Percentiles rank a stretch among this genome's conserved stretches.
Evolutionary conservation across 37 sponge, comb jelly and placozoan genomes (phyloP).

Genomic region (Ianthella basta): DNA sequence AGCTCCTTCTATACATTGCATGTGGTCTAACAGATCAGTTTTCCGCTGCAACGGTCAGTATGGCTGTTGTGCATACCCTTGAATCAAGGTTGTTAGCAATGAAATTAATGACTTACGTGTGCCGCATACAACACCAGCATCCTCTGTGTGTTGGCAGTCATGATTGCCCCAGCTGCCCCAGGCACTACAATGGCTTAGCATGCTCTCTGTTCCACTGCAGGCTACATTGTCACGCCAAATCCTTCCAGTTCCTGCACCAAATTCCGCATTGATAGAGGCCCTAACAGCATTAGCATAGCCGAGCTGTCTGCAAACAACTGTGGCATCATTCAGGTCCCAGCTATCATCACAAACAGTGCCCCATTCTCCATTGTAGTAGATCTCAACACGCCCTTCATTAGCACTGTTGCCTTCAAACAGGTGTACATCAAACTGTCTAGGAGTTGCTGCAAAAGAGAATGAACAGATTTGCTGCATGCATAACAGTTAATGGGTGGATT

Average conservation of each 20-base stretch:
- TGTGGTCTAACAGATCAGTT: no score
- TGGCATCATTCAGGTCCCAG: not conserved
- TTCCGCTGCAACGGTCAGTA: no score
- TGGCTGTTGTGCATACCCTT: no score
- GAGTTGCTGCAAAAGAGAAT: not conserved
- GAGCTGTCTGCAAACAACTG: not conserved
- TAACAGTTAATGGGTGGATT: no score
- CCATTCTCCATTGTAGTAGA: slow-evolving; percentile 35
- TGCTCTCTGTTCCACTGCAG: slow-evolving; percentile 2
- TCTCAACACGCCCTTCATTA: slow-evolving; percentile 41
- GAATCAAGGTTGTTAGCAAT: no score
- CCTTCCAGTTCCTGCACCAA: not conserved
- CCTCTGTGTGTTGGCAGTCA: not conserved
- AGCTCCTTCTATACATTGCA: no score
- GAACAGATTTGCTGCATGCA: no score
- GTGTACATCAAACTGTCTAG: not conserved
- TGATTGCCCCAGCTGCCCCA: not conserved
- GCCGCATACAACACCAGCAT: not conserved
- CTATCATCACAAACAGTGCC: slow-evolving; percentile 42
- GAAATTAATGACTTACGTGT: not conserved
- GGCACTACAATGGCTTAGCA: not conserved
- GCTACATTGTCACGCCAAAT: slow-evolving; percentile 2
- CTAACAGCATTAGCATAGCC: not conserved
- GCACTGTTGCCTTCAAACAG: not conserved
- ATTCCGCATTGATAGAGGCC: not conserved